Evolutionary conservation across 2,888 invertebrate species (phyloP), one percentile per base, ranked within the genome.

Genomic region (Cylindroiulus punctatus): DNA sequence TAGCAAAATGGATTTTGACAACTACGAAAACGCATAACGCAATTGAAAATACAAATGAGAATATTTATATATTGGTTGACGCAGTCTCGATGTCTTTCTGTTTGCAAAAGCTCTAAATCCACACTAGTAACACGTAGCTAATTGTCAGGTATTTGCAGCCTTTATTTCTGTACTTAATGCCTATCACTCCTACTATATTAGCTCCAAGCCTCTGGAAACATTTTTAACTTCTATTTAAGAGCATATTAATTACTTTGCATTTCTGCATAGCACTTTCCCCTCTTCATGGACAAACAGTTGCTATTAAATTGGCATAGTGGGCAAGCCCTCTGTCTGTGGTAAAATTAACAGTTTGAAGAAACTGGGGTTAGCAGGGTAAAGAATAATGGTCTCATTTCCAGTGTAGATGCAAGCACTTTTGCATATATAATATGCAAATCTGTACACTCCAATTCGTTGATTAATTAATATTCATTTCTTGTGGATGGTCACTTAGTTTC

Each of bases 61-160:
- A 76, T 83, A 83, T 83, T 83, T 83, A 83, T 83, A 83, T 83
- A 83, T 83, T 83, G 83, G 83, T 36, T 83, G 42, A 83, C 14
- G 83, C 44, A 40, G 83, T 83, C 4, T 42, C 19, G 32, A 76
- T 76, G 76, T 76, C 76, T 83, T 83, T 22, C 44, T 83, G 44
- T 83, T 83, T 26, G 44, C 42, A 83, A 76, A 40, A 40, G 83
- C 40, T 44, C 44, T 83, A 42, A 83, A 83, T 83, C 40, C 83
- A 40, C 83, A 83, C 40, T 7, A 19, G 76, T 76, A 76, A 76
- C 12, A 76, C 30, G 76, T 76, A 76, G 76, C 10, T 76, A 76
- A 76, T 30, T 76, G 76, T 76, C 26, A 76, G 76, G 76, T 76
- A 76, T 76, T 76, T 76, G 76, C 76, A 76, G 76, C 30, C 30